phyloP scores from a whole-genome alignment of 2,113 vertebrate species.

The Myrmecophaga tridactyla region DNA sequence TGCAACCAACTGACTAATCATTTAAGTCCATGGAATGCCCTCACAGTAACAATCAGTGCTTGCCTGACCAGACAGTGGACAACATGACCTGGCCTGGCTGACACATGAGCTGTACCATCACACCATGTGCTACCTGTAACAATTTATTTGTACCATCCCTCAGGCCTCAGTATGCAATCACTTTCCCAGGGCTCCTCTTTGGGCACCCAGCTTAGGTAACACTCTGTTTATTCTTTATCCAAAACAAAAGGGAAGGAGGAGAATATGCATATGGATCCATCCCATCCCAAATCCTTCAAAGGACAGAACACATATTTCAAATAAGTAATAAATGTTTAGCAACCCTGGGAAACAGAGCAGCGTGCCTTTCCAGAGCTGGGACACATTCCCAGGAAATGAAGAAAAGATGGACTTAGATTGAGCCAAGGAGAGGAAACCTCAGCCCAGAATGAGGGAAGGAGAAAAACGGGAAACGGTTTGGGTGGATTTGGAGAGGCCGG shows the following conservation, averaged over 20 bases:
- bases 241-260: neutral
- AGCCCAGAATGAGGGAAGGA: neutral
- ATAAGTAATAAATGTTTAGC: too few species aligned
- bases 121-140: neutral
- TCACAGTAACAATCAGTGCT: too few species aligned
- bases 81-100: too few species aligned
- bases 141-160: too few species aligned
- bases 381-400: neutral
- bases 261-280: accelerated
- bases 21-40: too few species aligned
- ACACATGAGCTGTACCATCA: too few species aligned
- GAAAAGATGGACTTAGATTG: neutral
- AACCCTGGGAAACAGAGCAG: neutral
- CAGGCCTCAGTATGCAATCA: neutral
- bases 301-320: too few species aligned
- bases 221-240: neutral
- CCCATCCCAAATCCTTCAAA: neutral
- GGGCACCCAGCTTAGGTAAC: neutral
- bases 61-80: too few species aligned
- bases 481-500: neutral
- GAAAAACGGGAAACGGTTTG: neutral
- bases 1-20: too few species aligned
- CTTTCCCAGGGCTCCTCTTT: neutral
- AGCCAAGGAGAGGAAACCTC: neutral
- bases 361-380: neutral